Percentiles rank a stretch among this genome's conserved stretches.
Evolutionary conservation across 2,797 vertebrate species (phyloP).

Genomic region (Pangasius djambal): DNA sequence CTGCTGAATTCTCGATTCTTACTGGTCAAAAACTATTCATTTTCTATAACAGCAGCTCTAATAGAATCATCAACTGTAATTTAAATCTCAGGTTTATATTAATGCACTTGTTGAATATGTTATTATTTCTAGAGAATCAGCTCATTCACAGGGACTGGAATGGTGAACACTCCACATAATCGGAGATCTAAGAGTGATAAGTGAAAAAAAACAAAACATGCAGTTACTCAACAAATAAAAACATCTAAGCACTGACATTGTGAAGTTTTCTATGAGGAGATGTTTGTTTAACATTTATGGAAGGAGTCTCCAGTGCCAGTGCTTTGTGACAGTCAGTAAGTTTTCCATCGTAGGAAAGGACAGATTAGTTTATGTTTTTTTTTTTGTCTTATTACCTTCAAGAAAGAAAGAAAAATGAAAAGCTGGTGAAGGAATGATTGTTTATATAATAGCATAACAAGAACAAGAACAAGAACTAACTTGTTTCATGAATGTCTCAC

Average conservation of each 20-base stretch:
- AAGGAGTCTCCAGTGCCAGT: background rate
- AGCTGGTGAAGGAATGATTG: background rate
- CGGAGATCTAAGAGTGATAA: too few species aligned
- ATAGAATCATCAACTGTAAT: background rate
- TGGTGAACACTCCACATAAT: too few species aligned
- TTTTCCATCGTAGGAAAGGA: too few species aligned
- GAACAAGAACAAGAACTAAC: background rate
- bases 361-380: too few species aligned
- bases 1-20: background rate
- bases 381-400: background rate
- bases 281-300: background rate
- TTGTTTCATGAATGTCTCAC: background rate
- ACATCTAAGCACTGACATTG: background rate
- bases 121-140: too few species aligned
- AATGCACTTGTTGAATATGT: too few species aligned
- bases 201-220: too few species aligned
- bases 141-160: too few species aligned
- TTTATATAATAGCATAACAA: too few species aligned
- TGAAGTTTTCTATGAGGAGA: background rate
- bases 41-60: background rate
- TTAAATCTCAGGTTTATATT: too few species aligned
- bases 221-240: too few species aligned
- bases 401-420: background rate
- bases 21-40: background rate
- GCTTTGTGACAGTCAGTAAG: background rate